Evolutionary conservation across 1,140 invertebrate species (phyloP).

Genomic region (Phymorhynchus buccinoides): DNA sequence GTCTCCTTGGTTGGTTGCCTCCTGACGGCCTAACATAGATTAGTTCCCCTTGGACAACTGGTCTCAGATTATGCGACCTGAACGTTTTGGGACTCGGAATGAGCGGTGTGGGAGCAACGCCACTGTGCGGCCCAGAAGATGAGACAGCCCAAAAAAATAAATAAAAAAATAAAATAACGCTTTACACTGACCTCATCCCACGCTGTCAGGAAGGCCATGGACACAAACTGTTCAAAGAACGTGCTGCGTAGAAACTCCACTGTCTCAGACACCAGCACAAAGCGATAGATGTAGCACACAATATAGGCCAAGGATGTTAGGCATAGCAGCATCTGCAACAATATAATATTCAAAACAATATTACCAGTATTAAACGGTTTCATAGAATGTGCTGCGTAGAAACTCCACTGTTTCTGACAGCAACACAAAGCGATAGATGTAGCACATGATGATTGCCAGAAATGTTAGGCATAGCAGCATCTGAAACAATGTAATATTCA

Average conservation of each 20-base stretch:
- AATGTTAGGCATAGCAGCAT: conserved; percentile 54
- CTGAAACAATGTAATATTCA: too few relatives aligned
- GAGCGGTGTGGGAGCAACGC: too few relatives aligned
- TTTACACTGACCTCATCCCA: conserved; percentile 68
- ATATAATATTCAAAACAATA: too few relatives aligned
- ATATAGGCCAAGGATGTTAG: conserved; percentile 60
- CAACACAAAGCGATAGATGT: conserved; percentile 67
- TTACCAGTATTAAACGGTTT: too few relatives aligned
- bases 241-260: conserved; percentile 66
- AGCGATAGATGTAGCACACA: conserved; percentile 65
- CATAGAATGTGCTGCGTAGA: conserved; percentile 66
- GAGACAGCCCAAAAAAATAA: too few relatives aligned
- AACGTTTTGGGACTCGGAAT: too few relatives aligned
- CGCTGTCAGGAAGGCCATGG: conserved; percentile 61
- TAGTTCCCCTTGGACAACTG: too few relatives aligned
- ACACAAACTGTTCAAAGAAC: conserved; percentile 67
- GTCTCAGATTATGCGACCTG: too few relatives aligned
- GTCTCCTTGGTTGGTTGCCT: too few relatives aligned
- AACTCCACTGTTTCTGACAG: conserved; percentile 62
- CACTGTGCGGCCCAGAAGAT: too few relatives aligned
- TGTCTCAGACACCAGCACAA: conserved; percentile 61
- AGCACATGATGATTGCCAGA: conserved; percentile 61
- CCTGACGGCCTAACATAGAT: too few relatives aligned
- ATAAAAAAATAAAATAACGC: too few relatives aligned
- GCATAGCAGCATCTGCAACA: conserved; percentile 57